phyloP scores from a whole-genome alignment of 2,797 vertebrate genomes.

The Emys orbicularis region DNA sequence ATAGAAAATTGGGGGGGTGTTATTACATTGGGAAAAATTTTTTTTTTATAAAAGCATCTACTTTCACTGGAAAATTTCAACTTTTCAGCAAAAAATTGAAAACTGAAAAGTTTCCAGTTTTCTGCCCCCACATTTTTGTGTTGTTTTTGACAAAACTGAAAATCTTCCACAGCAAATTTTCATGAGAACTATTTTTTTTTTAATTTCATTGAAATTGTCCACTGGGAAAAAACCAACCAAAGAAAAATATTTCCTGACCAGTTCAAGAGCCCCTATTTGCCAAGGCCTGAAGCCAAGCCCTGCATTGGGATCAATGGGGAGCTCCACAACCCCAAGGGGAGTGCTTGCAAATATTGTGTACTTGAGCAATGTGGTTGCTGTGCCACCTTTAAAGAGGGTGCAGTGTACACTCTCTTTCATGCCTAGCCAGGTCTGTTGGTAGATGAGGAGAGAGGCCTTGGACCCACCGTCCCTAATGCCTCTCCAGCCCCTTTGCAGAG shows the following conservation, averaged over 20 bases:
- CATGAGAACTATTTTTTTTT: not conserved
- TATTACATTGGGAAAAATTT: no score
- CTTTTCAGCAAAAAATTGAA: not conserved
- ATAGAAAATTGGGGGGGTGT: not conserved
- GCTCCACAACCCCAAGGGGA: not conserved
- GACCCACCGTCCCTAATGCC: not conserved
- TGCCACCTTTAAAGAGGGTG: not conserved
- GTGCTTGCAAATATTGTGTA: not conserved
- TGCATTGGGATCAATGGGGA: not conserved
- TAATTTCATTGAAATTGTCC: not conserved
- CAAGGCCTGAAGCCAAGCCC: not conserved
- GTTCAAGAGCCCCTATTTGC: not conserved
- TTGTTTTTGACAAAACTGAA: not conserved
- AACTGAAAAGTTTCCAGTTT: not conserved
- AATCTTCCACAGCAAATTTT: not conserved
- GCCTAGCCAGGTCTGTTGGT: not conserved
- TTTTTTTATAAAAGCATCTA: not conserved
- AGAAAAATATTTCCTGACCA: not conserved
- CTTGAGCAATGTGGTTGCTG: not conserved
- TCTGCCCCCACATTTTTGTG: fast-evolving
- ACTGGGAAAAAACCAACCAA: not conserved
- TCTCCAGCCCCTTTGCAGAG: not conserved
- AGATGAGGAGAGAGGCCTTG: not conserved
- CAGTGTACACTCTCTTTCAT: not conserved
- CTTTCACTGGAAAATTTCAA: not conserved